Percentiles rank a stretch among this genome's conserved stretches.
Evolutionary conservation across 1,140 invertebrate genomes (phyloP).

Genomic region (Dreissena polymorpha): DNA sequence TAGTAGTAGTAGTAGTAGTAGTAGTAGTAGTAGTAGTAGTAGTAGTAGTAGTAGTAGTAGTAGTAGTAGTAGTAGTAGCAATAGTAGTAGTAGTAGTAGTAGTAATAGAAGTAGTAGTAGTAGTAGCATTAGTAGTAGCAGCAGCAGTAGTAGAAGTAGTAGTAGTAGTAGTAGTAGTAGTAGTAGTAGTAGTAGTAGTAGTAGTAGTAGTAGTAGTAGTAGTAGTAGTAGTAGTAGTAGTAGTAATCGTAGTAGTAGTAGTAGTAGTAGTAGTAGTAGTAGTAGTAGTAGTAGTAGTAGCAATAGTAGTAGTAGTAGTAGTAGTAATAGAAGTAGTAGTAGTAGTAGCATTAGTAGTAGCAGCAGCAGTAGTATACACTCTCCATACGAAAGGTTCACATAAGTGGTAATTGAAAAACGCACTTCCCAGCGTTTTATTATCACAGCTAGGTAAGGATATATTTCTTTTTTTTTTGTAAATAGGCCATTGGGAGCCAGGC

Average conservation of each 20-base stretch:
- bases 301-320: not conserved
- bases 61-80: too few species aligned
- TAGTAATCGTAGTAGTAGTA: not conserved
- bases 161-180: not conserved
- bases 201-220: conserved; percentile 2
- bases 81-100: too few species aligned
- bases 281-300: conserved; percentile 3
- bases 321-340: not conserved
- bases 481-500: too few species aligned
- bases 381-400: too few species aligned
- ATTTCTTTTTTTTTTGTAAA: too few species aligned
- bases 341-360: not conserved
- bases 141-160: not conserved
- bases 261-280: conserved; percentile 2
- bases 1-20: too few species aligned
- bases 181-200: conserved; percentile 3
- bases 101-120: too few species aligned
- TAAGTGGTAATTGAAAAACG: too few species aligned
- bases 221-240: not conserved
- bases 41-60: too few species aligned
- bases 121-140: not conserved
- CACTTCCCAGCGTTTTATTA: too few species aligned
- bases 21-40: too few species aligned
- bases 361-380: not conserved
- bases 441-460: too few species aligned